Conservation (phyloP, 2,113 vertebrate genomes). For the Chaenocephalus aceratus region DNA sequence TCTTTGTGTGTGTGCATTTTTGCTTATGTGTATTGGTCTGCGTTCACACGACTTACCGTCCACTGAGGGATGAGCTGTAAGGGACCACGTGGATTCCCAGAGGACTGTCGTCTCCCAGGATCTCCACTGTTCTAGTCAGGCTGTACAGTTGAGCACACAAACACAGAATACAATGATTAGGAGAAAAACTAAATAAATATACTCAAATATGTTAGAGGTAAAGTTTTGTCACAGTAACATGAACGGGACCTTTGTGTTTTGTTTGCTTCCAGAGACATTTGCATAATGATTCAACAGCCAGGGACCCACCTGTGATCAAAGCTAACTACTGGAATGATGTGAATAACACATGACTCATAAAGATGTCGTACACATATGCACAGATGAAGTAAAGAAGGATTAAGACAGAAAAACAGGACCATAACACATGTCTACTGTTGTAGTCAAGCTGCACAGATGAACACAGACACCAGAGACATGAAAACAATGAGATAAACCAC, state of each 20-base stretch:
- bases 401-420: background rate
- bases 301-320: background rate
- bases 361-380: background rate
- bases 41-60: constrained; percentile 87
- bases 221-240: background rate
- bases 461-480: no score
- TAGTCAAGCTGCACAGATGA: no score
- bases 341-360: background rate
- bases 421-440: no score
- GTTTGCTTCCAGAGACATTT: background rate
- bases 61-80: constrained; percentile 95
- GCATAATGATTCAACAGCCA: background rate
- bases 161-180: constrained; percentile 55
- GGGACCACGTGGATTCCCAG: constrained; percentile 97
- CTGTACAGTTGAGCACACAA: constrained; percentile 71
- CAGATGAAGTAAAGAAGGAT: background rate
- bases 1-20: background rate
- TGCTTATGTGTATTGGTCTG: background rate
- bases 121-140: constrained; percentile 92
- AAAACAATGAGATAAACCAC: no score
- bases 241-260: background rate
- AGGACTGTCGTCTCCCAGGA: constrained; percentile 93
- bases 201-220: background rate
- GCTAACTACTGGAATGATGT: background rate
- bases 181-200: background rate